Evolutionary conservation across 2,797 vertebrate species (phyloP).

Genomic region (Rhynchotus rufescens): DNA sequence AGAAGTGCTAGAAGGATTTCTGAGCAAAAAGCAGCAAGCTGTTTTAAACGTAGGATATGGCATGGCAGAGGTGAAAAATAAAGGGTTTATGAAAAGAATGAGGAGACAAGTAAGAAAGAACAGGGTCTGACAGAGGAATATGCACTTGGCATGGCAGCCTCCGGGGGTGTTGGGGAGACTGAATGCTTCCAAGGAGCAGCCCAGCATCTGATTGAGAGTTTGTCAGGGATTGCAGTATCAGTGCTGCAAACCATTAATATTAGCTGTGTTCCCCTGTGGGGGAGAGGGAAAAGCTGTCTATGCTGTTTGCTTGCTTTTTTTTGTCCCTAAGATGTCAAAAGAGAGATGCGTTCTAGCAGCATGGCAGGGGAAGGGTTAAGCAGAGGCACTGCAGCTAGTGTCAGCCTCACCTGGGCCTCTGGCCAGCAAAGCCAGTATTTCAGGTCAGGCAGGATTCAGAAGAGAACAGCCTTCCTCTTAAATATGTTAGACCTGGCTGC

Average conservation of each 20-base stretch:
- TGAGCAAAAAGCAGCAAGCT: background rate
- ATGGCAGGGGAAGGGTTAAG: conserved; percentile 78
- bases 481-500: conserved; percentile 52
- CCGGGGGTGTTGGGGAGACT: background rate
- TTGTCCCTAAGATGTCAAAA: conserved; percentile 24
- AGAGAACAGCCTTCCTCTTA: conserved; percentile 71
- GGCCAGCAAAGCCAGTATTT: conserved; percentile 80
- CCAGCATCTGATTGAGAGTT: background rate
- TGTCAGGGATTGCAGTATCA: background rate
- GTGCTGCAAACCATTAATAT: background rate
- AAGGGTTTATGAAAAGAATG: background rate
- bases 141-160: too few species aligned
- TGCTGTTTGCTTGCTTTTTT: background rate
- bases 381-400: conserved; percentile 16
- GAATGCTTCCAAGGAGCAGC: background rate
- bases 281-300: background rate
- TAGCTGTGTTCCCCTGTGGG: background rate
- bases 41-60: background rate
- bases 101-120: background rate
- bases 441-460: conserved; percentile 76
- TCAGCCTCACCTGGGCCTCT: conserved; percentile 67
- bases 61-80: background rate
- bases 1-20: background rate
- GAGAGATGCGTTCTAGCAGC: background rate
- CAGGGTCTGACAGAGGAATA: background rate